These are phyloP conservation scores for Brenthis ino DNA, from an alignment of 2,888 invertebrate species.

Conservation along the genomic window DNA sequence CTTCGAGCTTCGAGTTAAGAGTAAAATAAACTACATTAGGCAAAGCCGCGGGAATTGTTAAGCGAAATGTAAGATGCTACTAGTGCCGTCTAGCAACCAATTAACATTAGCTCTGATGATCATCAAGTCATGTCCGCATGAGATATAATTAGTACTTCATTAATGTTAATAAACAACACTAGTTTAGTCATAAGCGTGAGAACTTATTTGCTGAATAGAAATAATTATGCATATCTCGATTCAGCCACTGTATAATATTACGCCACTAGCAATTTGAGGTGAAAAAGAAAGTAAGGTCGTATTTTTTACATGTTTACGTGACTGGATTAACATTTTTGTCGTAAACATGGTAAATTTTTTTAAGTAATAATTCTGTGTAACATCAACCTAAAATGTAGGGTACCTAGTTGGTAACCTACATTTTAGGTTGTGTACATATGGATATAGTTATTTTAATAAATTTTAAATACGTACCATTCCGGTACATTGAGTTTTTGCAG, in stretches of 20 bases:
- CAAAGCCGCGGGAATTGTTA: background rate
- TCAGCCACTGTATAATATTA: background rate
- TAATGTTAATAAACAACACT: slow-evolving; percentile 53
- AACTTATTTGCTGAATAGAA: slow-evolving; percentile 36
- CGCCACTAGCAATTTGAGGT: background rate
- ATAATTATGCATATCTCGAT: slow-evolving; percentile 9
- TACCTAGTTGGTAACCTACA: background rate
- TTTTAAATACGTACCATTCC: slow-evolving; percentile 87
- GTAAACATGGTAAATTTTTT: background rate
- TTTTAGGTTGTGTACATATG: too few relatives aligned
- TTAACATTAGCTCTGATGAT: slow-evolving; percentile 17
- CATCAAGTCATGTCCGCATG: slow-evolving; percentile 34
- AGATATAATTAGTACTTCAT: slow-evolving; percentile 51
- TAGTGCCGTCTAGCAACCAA: slow-evolving; percentile 12
- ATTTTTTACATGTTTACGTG: slow-evolving; percentile 8
- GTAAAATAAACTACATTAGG: background rate
- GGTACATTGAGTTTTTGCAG: slow-evolving; percentile 96
- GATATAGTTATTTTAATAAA: slow-evolving; percentile 2
- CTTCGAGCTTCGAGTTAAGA: background rate
- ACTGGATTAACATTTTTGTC: slow-evolving; percentile 6
- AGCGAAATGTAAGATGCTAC: background rate
- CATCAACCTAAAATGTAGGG: background rate
- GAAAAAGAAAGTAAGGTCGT: slow-evolving; percentile 2
- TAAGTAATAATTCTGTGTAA: background rate
- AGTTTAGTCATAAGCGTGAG: slow-evolving; percentile 48